These are phyloP conservation scores for Gymnothorax reevesii DNA, from an alignment of 2,797 vertebrate species.

Conservation along the genomic window DNA sequence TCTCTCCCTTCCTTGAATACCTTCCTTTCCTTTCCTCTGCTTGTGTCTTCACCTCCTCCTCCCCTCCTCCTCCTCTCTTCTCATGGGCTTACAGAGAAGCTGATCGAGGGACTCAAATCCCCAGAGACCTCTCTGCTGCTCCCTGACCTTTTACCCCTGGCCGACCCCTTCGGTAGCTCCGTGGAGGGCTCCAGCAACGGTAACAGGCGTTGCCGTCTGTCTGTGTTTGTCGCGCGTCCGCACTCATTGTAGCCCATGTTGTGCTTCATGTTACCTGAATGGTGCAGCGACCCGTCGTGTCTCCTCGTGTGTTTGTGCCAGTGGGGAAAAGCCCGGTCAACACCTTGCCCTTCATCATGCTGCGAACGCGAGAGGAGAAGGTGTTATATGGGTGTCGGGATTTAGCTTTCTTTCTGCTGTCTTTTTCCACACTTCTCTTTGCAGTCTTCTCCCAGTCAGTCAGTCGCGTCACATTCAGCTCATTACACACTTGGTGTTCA, in stretches of 20 bases:
- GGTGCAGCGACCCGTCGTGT: not conserved
- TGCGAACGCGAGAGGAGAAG: not conserved
- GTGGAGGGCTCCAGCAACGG: constrained; percentile 75
- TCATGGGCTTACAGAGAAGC: constrained; percentile 79
- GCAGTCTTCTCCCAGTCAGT: not conserved
- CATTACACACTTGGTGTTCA: not conserved
- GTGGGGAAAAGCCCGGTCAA: not conserved
- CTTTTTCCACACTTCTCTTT: constrained; percentile 1
- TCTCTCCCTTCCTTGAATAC: not conserved
- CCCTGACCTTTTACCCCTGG: constrained; percentile 82
- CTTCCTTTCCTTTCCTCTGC: not conserved
- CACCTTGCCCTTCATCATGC: not conserved
- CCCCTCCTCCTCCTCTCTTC: constrained; percentile 20
- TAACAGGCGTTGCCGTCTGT: constrained; percentile 61
- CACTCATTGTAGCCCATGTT: not conserved
- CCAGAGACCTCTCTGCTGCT: constrained; percentile 85
- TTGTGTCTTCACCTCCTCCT: not conserved
- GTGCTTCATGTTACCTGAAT: not conserved
- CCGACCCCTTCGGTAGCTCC: constrained; percentile 82
- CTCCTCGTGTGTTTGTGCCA: not conserved
- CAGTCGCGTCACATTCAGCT: constrained; percentile 20
- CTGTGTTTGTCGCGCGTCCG: not conserved
- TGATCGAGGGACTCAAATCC: constrained; percentile 90
- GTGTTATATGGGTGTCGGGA: not conserved
- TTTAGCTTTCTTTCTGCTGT: not conserved